Percentiles rank a stretch among this genome's conserved stretches.
These are phyloP conservation scores for Notolabrus celidotus DNA, from an alignment of 2,797 vertebrate genomes.

Conservation along the genomic window DNA sequence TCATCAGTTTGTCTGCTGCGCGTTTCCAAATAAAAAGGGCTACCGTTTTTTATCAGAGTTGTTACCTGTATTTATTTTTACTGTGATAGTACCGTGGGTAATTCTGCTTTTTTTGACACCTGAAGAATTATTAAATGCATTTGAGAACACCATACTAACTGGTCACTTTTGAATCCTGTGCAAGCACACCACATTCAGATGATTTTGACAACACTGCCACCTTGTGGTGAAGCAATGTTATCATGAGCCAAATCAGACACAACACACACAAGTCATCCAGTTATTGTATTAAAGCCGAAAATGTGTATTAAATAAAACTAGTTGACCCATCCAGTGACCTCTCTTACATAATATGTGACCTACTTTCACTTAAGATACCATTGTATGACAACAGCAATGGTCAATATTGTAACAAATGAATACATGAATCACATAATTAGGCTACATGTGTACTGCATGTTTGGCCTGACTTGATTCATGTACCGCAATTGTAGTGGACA, in stretches of 20 bases:
- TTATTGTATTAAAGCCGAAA: background rate
- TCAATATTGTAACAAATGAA: background rate
- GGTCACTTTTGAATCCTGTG: constrained; percentile 34
- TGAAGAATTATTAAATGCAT: constrained; percentile 75
- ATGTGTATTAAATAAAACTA: background rate
- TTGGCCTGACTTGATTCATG: too few species aligned
- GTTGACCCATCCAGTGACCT: background rate
- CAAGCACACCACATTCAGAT: constrained; percentile 9
- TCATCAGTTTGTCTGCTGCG: constrained; percentile 72
- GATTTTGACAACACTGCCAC: constrained; percentile 70
- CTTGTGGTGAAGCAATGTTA: constrained; percentile 63
- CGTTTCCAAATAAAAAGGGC: constrained; percentile 83
- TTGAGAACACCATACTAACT: constrained; percentile 59
- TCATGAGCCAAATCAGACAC: constrained; percentile 33
- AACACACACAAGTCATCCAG: background rate
- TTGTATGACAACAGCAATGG: background rate
- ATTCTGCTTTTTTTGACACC: constrained; percentile 47
- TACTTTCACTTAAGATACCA: background rate
- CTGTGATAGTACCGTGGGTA: constrained; percentile 64
- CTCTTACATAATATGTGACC: background rate
- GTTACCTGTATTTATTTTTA: constrained; percentile 75
- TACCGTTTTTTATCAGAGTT: constrained; percentile 80
- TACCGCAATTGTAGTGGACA: too few species aligned
- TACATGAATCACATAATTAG: background rate
- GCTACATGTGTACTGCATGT: too few species aligned